Evolutionary conservation across 1,140 invertebrate species (phyloP).

Genomic region (Phymastichus coffea): DNA sequence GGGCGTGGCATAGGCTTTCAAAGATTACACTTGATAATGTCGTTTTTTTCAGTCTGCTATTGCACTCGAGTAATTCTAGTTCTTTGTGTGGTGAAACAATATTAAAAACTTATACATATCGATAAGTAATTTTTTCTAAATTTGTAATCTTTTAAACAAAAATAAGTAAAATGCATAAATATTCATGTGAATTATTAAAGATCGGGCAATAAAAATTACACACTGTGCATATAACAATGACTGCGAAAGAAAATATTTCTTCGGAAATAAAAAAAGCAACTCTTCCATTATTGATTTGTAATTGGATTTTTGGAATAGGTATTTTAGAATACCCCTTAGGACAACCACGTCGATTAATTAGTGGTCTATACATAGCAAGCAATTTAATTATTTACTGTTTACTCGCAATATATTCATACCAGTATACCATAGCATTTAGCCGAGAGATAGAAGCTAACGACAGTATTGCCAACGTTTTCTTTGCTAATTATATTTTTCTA

Average conservation of each 20-base stretch:
- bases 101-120: too few species aligned
- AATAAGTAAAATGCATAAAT: too few species aligned
- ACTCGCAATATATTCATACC: neutral
- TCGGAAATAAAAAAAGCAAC: neutral
- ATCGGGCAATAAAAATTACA: too few species aligned
- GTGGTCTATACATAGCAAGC: neutral
- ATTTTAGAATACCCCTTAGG: slow-evolving; percentile 16
- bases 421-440: neutral
- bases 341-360: neutral
- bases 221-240: too few species aligned
- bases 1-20: too few species aligned
- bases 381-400: neutral
- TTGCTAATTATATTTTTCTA: slow-evolving; percentile 14
- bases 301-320: slow-evolving; percentile 16
- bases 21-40: too few species aligned
- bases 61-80: too few species aligned
- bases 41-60: too few species aligned
- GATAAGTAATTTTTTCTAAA: too few species aligned
- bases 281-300: neutral
- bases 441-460: neutral
- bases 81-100: too few species aligned
- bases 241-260: neutral
- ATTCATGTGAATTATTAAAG: too few species aligned
- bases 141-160: too few species aligned
- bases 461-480: neutral